Conservation (phyloP, 2,888 invertebrate genomes). For the Candidula unifasciata region DNA sequence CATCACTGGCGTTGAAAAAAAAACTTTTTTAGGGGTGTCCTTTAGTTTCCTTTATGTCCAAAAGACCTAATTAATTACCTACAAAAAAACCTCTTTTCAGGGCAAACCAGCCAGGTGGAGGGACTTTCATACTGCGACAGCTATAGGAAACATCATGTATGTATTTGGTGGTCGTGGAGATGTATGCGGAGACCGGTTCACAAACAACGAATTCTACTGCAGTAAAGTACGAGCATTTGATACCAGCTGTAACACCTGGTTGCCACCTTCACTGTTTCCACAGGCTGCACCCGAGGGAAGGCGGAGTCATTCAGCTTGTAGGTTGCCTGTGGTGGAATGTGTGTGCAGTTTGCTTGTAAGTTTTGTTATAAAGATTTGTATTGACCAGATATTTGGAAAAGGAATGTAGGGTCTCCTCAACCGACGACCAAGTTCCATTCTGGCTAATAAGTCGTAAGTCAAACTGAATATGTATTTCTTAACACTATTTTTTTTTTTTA, state of each 20-base stretch:
- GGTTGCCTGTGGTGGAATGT: slow-evolving; percentile 73
- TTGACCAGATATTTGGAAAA: background rate
- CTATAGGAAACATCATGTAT: slow-evolving; percentile 88
- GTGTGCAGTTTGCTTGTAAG: background rate
- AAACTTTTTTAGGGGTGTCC: no score
- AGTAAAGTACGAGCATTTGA: slow-evolving; percentile 85
- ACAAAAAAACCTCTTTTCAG: no score
- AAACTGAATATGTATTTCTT: no score
- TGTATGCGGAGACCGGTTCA: slow-evolving; percentile 82
- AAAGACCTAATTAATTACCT: no score
- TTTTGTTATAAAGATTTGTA: background rate
- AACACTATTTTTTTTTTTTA: no score
- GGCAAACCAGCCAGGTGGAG: slow-evolving; percentile 86
- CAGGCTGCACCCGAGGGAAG: slow-evolving; percentile 86
- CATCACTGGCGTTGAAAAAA: no score
- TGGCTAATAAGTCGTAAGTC: no score
- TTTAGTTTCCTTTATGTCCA: no score
- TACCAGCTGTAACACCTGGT: slow-evolving; percentile 85
- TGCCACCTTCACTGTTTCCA: slow-evolving; percentile 79
- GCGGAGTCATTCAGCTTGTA: slow-evolving; percentile 94
- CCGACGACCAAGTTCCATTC: no score
- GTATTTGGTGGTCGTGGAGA: slow-evolving; percentile 93
- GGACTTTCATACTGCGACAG: slow-evolving; percentile 92
- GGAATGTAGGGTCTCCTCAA: no score
- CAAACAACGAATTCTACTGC: slow-evolving; percentile 86